Base-by-base conservation (phyloP, 2,113 vertebrate genomes). In the Sebastes fasciatus region DNA sequence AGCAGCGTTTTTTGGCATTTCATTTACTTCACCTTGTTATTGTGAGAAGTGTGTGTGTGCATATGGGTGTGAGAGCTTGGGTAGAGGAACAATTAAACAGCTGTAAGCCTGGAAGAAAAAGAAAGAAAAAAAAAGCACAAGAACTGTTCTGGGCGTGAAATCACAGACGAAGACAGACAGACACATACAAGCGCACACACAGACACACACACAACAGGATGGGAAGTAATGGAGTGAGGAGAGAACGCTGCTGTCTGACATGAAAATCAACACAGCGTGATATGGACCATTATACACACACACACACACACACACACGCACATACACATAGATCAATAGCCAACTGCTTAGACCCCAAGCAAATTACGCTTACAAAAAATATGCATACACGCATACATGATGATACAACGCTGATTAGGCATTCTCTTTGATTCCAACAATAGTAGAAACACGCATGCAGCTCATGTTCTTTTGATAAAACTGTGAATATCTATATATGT, bases 161-260 rank as follows among this genome's bases (percentile, higher is more conserved):
- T 80, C 57, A 64, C 78, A 78, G 60, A 63, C 21, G 4, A 74
- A 80, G 62, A 86, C 71, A 83, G 52, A 78, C 70, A 83, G 23
- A 75, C 42, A 77, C 77, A 64, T 68, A 77, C 57, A 76, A 49
- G 12, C 26, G 26, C 72, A 57, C 46, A 54, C 58, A 46, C 69
- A 52, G 48, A 26, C 46, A 87, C 83, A 80, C 69, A 71, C 43
- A 74, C 11, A 17, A 89, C 83, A 91, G 87, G 88, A 89, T 81
- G 85, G 86, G 86, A 86, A 86, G 91, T 91, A 93, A 93, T 89
- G 92, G 89, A 91, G 91, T 91, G 93, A 88, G 80, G 87, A 90
- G 83, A 82, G 79, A 91, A 91, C 67, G 51, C 83, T 73, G 91
- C 90, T 90, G 89, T 91, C 88, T 88, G 86, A 93, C 91, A 91